These are phyloP conservation scores for Nilaparvata lugens DNA, from an alignment of 1,140 invertebrate genomes.

Conservation along the genomic window DNA sequence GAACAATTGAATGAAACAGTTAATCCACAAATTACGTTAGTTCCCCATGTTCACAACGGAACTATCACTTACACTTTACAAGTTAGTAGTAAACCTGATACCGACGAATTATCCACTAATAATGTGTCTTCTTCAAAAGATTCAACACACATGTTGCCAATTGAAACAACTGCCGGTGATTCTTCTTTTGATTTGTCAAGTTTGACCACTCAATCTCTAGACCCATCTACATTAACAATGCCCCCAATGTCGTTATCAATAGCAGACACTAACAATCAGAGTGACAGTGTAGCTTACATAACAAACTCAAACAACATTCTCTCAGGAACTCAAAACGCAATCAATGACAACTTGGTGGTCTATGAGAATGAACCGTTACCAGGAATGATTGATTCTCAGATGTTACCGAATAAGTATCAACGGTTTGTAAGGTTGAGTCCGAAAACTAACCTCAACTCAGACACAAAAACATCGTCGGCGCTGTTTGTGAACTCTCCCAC, in stretches of 20 bases:
- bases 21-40: background rate
- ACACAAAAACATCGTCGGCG: too few relatives aligned
- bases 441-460: too few relatives aligned
- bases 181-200: background rate
- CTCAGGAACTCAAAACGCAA: too few relatives aligned
- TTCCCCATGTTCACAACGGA: constrained; percentile 4
- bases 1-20: background rate
- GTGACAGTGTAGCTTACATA: too few relatives aligned
- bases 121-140: background rate
- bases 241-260: background rate
- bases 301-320: too few relatives aligned
- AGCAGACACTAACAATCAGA: background rate
- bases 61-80: constrained; percentile 4
- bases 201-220: background rate
- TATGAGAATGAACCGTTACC: too few relatives aligned
- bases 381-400: too few relatives aligned
- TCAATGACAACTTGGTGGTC: too few relatives aligned
- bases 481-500: too few relatives aligned
- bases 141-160: too few relatives aligned
- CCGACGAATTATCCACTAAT: background rate
- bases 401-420: too few relatives aligned
- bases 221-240: background rate
- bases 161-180: background rate
- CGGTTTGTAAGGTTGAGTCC: too few relatives aligned
- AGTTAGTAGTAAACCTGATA: background rate